Percentiles rank a stretch among this genome's conserved stretches.
Conservation (phyloP, 2,113 vertebrate species). For the Axis porcinus region DNA sequence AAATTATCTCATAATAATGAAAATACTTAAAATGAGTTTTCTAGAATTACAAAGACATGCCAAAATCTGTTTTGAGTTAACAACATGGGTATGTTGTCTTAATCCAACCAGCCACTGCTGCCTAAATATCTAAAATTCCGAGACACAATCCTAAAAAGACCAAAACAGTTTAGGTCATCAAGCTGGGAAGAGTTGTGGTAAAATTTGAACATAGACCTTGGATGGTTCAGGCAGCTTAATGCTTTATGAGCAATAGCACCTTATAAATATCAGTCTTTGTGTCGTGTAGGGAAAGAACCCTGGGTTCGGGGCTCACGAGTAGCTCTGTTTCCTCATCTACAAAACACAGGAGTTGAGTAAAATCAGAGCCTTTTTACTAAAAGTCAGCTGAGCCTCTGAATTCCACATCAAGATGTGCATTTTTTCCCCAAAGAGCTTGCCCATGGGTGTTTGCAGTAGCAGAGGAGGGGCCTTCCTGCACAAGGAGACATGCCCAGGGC, state of each 20-base stretch:
- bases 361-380: background rate
- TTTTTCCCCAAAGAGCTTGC: background rate
- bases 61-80: background rate
- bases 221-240: background rate
- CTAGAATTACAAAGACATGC: background rate
- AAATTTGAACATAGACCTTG: background rate
- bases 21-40: background rate
- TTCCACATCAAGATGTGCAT: background rate
- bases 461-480: background rate
- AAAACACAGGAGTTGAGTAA: background rate
- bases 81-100: background rate
- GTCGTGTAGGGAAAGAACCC: background rate
- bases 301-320: background rate
- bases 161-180: background rate
- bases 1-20: background rate
- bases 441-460: background rate
- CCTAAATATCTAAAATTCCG: conserved; percentile 23
- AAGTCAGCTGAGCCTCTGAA: background rate
- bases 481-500: background rate
- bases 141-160: background rate
- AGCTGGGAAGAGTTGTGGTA: background rate
- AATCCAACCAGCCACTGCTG: background rate
- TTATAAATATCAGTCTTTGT: background rate
- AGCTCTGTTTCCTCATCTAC: background rate
- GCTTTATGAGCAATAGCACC: background rate